Percentiles rank a stretch among this genome's conserved stretches.
Evolutionary conservation across 2,797 vertebrate genomes (phyloP).

Genomic region (Onychomys arenicola): DNA sequence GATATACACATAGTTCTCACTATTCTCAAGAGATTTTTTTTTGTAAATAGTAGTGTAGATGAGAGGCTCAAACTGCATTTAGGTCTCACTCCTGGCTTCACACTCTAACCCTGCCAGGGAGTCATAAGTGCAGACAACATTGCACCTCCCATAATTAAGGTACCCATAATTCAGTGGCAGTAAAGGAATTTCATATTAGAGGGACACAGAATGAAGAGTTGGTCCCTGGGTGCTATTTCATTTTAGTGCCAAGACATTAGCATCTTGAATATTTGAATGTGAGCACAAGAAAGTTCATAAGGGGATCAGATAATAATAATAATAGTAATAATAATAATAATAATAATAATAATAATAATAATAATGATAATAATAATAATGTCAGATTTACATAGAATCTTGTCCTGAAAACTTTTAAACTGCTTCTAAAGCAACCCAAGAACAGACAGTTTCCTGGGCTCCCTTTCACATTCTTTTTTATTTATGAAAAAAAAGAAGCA

Average conservation of each 20-base stretch:
- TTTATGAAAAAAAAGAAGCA: not conserved
- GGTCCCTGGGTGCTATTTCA: constrained; percentile 53
- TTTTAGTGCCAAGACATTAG: constrained; percentile 59
- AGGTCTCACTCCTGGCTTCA: constrained; percentile 25
- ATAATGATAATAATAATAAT: constrained; percentile 29
- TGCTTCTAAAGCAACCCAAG: constrained; percentile 56
- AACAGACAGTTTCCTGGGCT: not conserved
- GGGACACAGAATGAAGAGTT: constrained; percentile 44
- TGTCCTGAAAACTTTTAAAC: constrained; percentile 35
- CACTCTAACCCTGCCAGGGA: not conserved
- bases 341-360: not conserved
- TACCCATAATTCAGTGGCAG: constrained; percentile 46
- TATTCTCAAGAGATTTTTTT: constrained; percentile 51
- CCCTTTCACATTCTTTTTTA: not conserved
- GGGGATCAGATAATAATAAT: constrained; percentile 51
- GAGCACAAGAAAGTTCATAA: constrained; percentile 65
- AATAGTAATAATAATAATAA: not conserved
- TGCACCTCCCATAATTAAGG: constrained; percentile 20
- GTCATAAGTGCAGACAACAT: not conserved
- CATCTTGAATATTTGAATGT: constrained; percentile 69
- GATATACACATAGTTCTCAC: constrained; percentile 57
- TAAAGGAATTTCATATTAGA: constrained; percentile 28
- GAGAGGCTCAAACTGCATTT: constrained; percentile 6
- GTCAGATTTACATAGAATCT: constrained; percentile 53
- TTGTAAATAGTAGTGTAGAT: constrained; percentile 52